Conservation (phyloP, 1,140 invertebrate genomes). For the Brachionus koreanus region DNA sequence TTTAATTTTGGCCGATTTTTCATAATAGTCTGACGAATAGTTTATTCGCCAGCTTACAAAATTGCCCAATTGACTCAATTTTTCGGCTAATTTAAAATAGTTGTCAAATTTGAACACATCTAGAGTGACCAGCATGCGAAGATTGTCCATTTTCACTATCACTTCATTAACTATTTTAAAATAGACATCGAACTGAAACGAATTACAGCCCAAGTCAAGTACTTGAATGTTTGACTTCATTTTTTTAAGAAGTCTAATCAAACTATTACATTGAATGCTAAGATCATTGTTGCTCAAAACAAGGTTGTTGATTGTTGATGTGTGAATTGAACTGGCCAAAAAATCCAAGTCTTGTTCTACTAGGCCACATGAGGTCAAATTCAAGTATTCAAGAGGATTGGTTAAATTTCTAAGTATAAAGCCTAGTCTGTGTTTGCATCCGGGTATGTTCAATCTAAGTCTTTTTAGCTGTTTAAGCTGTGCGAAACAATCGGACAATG, state of each 20-base stretch:
- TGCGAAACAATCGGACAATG: neutral
- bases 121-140: neutral
- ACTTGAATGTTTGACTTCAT: neutral
- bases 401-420: neutral
- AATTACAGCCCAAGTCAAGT: constrained; percentile 21
- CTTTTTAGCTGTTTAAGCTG: neutral
- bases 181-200: neutral
- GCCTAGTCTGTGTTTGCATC: neutral
- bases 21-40: constrained; percentile 28
- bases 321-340: neutral
- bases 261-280: neutral
- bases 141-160: neutral
- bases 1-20: constrained; percentile 19
- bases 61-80: neutral
- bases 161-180: neutral
- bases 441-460: neutral
- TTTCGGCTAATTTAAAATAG: neutral
- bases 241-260: neutral
- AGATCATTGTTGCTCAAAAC: constrained; percentile 24
- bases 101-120: constrained; percentile 26
- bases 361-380: constrained; percentile 2
- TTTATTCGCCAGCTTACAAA: constrained; percentile 27
- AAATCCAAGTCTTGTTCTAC: neutral
- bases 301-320: neutral
- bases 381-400: neutral